Evolutionary conservation across 2,113 vertebrate genomes (phyloP).

Genomic region (Anolis carolinensis): DNA sequence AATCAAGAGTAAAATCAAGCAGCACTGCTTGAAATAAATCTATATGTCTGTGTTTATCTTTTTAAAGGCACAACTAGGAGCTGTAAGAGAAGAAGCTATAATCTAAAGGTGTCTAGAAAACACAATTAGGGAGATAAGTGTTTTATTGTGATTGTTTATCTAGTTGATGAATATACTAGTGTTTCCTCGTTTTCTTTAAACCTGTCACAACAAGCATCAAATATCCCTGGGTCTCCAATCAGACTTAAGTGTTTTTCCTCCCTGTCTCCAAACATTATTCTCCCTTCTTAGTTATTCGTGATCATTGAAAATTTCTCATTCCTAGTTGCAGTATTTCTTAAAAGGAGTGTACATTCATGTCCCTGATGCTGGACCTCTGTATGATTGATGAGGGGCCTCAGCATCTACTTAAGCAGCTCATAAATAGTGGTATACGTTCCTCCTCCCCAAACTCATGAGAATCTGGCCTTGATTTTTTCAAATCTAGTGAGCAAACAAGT

Average conservation of each 20-base stretch:
- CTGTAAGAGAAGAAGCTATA: background rate
- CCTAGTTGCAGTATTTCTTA: background rate
- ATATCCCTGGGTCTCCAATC: background rate
- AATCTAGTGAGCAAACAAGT: background rate
- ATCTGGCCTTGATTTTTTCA: background rate
- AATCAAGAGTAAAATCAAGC: background rate
- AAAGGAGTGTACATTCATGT: background rate
- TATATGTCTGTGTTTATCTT: slow-evolving; percentile 11
- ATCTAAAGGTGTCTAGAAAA: background rate
- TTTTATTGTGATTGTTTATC: background rate
- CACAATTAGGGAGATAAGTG: background rate
- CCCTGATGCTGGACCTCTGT: background rate
- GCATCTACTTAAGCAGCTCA: background rate
- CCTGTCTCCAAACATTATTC: too few species aligned
- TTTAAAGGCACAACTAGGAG: background rate
- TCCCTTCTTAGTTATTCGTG: background rate
- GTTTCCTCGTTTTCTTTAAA: background rate
- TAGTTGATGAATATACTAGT: background rate
- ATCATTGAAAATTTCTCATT: background rate
- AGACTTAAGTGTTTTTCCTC: too few species aligned
- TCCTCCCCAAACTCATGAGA: background rate
- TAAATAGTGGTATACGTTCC: background rate
- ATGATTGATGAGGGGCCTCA: background rate
- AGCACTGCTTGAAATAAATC: background rate
- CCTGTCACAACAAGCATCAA: background rate